A percentile compares a stretch with the other conserved stretches of the same genome.
phyloP scores from a whole-genome alignment of 2,888 invertebrate species.

The Glyphotaelius pellucidus region DNA sequence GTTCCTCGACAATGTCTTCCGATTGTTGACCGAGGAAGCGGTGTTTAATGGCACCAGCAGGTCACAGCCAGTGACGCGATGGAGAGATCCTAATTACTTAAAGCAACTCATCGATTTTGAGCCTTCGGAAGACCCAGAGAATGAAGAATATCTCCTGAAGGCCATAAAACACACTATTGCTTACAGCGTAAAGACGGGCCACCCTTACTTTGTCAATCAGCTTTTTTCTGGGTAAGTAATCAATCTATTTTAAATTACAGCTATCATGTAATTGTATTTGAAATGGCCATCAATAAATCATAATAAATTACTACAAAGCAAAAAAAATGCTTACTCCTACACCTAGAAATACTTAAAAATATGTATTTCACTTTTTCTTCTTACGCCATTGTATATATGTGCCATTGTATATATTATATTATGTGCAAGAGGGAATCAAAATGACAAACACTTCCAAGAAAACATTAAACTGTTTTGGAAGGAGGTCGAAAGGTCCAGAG shows the following conservation, averaged over 20 bases:
- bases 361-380: too few relatives aligned
- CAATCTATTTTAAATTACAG: background rate
- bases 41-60: conserved; percentile 71
- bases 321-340: too few relatives aligned
- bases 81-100: conserved; percentile 75
- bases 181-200: conserved; percentile 79
- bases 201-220: conserved; percentile 78
- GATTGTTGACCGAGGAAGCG: conserved; percentile 72
- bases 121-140: conserved; percentile 70
- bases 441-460: too few relatives aligned
- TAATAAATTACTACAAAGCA: too few relatives aligned
- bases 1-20: conserved; percentile 71
- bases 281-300: too few relatives aligned
- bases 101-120: conserved; percentile 71
- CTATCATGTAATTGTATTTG: background rate
- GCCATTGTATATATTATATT: too few relatives aligned
- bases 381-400: too few relatives aligned
- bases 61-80: conserved; percentile 74
- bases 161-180: conserved; percentile 74
- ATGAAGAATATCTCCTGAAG: conserved; percentile 72
- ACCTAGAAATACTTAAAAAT: too few relatives aligned
- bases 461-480: too few relatives aligned
- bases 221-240: conserved; percentile 76
- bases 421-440: too few relatives aligned
- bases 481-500: too few relatives aligned